phyloP scores from a whole-genome alignment of 2,113 vertebrate genomes.

The Poeciliopsis occidentalis region DNA sequence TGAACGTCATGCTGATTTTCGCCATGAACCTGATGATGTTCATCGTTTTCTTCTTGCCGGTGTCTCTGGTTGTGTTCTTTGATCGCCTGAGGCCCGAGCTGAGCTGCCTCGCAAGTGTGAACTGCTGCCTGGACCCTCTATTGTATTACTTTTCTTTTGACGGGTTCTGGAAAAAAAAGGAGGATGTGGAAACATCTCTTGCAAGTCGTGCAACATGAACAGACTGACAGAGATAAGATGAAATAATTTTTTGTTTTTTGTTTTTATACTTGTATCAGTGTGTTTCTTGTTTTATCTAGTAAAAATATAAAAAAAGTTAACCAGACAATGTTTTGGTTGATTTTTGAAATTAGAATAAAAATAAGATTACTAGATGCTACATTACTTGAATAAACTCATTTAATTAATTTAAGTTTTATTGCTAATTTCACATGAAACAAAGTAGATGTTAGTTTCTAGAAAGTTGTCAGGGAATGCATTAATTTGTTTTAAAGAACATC shows the following conservation, averaged over 20 bases:
- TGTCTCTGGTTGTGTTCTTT: slow-evolving; percentile 33
- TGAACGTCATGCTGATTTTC: slow-evolving; percentile 72
- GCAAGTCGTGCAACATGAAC: background rate
- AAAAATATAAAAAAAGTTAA: background rate
- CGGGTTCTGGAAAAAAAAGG: slow-evolving; percentile 67
- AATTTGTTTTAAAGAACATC: too few species aligned
- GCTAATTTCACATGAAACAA: too few species aligned
- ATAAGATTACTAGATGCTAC: background rate
- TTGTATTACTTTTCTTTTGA: slow-evolving; percentile 75
- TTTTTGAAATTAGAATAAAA: background rate
- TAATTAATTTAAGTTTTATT: too few species aligned
- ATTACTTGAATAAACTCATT: too few species aligned
- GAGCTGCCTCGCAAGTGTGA: slow-evolving; percentile 61
- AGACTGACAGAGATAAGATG: background rate
- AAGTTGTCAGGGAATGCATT: too few species aligned
- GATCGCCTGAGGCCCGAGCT: accelerated
- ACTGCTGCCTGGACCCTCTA: slow-evolving; percentile 72
- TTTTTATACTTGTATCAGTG: background rate
- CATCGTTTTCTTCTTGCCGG: slow-evolving; percentile 63
- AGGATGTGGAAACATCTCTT: slow-evolving; percentile 18
- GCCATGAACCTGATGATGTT: slow-evolving; percentile 68
- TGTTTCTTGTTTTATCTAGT: background rate
- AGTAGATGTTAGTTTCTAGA: too few species aligned
- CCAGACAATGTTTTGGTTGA: background rate
- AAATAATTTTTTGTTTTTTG: too few species aligned